Evolutionary conservation across 2,797 vertebrate species (phyloP).

Genomic region (Ataeniobius toweri): DNA sequence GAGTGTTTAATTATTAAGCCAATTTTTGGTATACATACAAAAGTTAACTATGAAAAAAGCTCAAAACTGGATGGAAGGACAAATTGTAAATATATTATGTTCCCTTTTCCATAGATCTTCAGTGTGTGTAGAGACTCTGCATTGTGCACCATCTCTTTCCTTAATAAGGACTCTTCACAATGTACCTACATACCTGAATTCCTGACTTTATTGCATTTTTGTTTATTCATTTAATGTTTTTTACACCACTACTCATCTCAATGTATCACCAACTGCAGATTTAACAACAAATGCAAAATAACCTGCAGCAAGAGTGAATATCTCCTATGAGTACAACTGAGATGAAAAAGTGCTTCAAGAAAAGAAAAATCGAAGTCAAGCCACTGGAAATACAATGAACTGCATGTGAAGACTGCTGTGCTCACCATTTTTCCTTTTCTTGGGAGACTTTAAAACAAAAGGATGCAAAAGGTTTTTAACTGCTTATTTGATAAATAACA

Average conservation of each 20-base stretch:
- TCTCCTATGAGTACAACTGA: neutral
- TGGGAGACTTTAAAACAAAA: neutral
- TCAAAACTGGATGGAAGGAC: no score
- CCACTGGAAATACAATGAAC: neutral
- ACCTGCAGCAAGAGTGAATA: neutral
- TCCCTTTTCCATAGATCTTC: neutral
- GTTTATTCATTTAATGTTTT: no score
- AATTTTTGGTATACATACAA: no score
- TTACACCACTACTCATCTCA: no score
- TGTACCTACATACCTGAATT: no score
- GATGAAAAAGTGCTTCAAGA: neutral
- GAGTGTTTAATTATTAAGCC: no score
- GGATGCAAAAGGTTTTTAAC: neutral
- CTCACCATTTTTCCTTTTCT: neutral
- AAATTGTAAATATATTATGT: no score
- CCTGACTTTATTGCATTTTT: no score
- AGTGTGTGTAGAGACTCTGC: no score
- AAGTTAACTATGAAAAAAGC: no score
- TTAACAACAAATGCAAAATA: neutral
- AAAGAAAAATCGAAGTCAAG: neutral
- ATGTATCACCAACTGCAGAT: no score
- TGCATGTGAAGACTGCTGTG: neutral
- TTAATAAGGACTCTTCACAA: neutral
- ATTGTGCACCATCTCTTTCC: neutral
- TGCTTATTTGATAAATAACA: neutral